Conservation (phyloP, 2,888 invertebrate genomes). For the Eristalis pertinax region DNA sequence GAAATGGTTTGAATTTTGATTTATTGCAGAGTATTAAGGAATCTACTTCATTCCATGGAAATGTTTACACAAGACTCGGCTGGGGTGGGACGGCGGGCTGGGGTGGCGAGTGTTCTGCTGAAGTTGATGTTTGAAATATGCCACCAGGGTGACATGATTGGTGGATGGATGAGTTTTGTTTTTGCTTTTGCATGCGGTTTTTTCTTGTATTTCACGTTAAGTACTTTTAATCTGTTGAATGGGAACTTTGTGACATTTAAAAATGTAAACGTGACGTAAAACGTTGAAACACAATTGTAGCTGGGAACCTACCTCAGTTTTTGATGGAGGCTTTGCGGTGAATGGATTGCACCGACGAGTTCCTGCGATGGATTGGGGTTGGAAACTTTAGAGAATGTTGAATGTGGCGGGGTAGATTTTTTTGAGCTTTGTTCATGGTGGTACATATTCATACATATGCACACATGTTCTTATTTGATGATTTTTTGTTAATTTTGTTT, state of each 20-base stretch:
- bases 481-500: no score
- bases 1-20: conserved; percentile 1
- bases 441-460: no score
- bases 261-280: not conserved
- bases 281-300: not conserved
- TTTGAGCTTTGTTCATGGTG: not conserved
- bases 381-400: no score
- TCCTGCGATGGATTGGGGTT: not conserved
- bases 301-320: not conserved
- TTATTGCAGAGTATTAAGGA: not conserved
- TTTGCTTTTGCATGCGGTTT: not conserved
- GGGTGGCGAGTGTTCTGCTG: not conserved
- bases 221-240: not conserved
- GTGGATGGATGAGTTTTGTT: not conserved
- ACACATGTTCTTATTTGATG: no score
- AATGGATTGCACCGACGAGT: not conserved
- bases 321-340: not conserved
- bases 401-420: no score
- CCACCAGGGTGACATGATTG: not conserved
- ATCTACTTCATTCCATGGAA: not conserved
- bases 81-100: not conserved
- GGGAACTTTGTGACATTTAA: not conserved
- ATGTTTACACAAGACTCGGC: not conserved
- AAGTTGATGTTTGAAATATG: not conserved
- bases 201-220: not conserved